Conservation (phyloP, 2,888 invertebrate genomes). For the Drosophila tanythrix region DNA sequence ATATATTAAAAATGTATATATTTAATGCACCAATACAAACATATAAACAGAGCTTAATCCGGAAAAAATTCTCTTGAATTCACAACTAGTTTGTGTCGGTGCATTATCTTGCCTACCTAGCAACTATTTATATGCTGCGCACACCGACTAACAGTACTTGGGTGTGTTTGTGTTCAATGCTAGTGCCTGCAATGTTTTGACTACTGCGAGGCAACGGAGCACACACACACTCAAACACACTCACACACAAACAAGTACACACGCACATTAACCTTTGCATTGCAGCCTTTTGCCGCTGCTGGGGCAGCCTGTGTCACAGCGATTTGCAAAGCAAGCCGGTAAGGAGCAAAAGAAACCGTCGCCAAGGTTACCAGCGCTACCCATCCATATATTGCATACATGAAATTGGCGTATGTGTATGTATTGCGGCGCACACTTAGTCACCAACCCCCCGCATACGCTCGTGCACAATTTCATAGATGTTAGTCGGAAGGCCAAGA, state of each 20-base stretch:
- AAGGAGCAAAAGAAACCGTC: slow-evolving; percentile 54
- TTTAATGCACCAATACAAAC: not conserved
- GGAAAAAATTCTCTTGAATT: not conserved
- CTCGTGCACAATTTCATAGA: slow-evolving; percentile 9
- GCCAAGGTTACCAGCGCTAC: slow-evolving; percentile 66
- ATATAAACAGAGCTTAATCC: not conserved
- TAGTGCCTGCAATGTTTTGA: slow-evolving; percentile 52
- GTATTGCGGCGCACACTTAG: slow-evolving; percentile 7
- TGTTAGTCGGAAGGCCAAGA: slow-evolving; percentile 29
- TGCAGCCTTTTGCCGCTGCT: slow-evolving; percentile 2
- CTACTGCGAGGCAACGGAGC: slow-evolving; percentile 44
- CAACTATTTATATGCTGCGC: slow-evolving; percentile 58
- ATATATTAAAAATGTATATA: not conserved
- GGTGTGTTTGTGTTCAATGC: slow-evolving; percentile 18
- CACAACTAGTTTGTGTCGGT: slow-evolving; percentile 36
- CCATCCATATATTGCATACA: slow-evolving; percentile 41
- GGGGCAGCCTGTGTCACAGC: slow-evolving; percentile 20
- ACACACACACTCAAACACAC: slow-evolving; percentile 14
- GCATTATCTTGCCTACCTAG: slow-evolving; percentile 52
- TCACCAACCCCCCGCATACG: slow-evolving; percentile 2
- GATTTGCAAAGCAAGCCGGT: slow-evolving; percentile 61
- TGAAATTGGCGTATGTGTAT: slow-evolving; percentile 18
- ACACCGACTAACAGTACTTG: slow-evolving; percentile 27
- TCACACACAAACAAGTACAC: slow-evolving; percentile 11
- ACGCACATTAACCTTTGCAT: slow-evolving; percentile 21